Conservation (phyloP, 2,797 vertebrate genomes). For the Gambusia yucatana region DNA sequence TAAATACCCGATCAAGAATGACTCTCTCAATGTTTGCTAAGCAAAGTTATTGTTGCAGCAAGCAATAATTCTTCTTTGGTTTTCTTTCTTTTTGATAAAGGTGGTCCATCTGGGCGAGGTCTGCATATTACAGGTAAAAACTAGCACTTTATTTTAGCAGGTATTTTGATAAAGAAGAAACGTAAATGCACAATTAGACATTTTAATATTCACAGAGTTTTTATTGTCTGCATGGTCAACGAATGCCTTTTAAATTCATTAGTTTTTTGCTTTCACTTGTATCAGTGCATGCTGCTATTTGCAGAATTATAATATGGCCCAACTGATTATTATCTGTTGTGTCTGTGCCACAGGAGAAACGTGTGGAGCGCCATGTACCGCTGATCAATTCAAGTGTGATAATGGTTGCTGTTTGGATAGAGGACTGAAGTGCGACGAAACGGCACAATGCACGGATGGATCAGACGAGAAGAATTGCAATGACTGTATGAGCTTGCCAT, state of each 20-base stretch:
- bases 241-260: not conserved
- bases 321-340: slow-evolving; percentile 22
- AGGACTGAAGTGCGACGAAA: slow-evolving; percentile 87
- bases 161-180: not conserved
- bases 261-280: not conserved
- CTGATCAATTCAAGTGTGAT: slow-evolving; percentile 83
- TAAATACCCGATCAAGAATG: not conserved
- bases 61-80: not conserved
- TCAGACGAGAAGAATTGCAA: slow-evolving; percentile 89
- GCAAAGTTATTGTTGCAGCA: not conserved
- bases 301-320: not conserved
- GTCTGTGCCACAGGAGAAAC: slow-evolving; percentile 57
- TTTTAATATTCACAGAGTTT: not conserved
- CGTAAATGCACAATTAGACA: not conserved
- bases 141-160: not conserved
- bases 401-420: slow-evolving; percentile 90
- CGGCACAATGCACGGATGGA: slow-evolving; percentile 84
- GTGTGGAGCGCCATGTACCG: slow-evolving; percentile 81
- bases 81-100: not conserved
- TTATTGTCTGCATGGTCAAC: not conserved
- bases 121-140: not conserved
- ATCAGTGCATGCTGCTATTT: not conserved
- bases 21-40: not conserved
- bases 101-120: not conserved
- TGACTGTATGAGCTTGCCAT: slow-evolving; percentile 79